Base-by-base conservation (phyloP, 2,888 invertebrate genomes). In the Parnassius glacialis region DNA sequence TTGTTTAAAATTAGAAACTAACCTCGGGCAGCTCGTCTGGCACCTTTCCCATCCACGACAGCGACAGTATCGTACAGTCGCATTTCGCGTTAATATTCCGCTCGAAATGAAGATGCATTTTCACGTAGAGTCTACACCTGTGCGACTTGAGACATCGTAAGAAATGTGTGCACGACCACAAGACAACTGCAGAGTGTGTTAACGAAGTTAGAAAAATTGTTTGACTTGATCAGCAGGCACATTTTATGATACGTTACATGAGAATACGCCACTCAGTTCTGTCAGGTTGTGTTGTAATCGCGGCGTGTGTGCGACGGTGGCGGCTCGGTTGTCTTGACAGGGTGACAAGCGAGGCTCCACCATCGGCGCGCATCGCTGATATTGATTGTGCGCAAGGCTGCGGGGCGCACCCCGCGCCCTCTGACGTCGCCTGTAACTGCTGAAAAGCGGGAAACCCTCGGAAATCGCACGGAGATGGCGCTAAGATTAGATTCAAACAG, bases 11-110 rank as follows among this genome's bases (percentile, higher is more conserved):
- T 48, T 9, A 48, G 16, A 10, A 52, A 77, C 93, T 93, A 89
- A 97, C 97, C 95, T 98, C 97, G 50, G 98, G 97, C 75, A 97
- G 93, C 83, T 97, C 97, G 84, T 98, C 98, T 70, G 98, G 98
- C 76, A 98, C 97, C 92, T 98, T 98, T 70, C 98, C 98, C 98
- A 98, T 99, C 98, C 98, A 99, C 77, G 98, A 98, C 82, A 98
- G 93, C 74, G 97, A 97, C 78, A 98, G 92, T 81, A 99, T 96
- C 75, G 97, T 96, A 91, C 98, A 98, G 92, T 98, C 98, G 92
- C 98, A 97, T 92, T 97, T 96, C 74, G 97, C 97, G 85, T 97
- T 97, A 74, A 95, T 94, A 85, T 96, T 97, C 81, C 96, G 95
- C 88, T 98, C 98, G 87, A 98, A 98, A 93, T 98, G 97, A 81